Evolutionary conservation across 2,888 invertebrate species (phyloP), one percentile per base, ranked within the genome.

Genomic region (Drosophila paracracens): DNA sequence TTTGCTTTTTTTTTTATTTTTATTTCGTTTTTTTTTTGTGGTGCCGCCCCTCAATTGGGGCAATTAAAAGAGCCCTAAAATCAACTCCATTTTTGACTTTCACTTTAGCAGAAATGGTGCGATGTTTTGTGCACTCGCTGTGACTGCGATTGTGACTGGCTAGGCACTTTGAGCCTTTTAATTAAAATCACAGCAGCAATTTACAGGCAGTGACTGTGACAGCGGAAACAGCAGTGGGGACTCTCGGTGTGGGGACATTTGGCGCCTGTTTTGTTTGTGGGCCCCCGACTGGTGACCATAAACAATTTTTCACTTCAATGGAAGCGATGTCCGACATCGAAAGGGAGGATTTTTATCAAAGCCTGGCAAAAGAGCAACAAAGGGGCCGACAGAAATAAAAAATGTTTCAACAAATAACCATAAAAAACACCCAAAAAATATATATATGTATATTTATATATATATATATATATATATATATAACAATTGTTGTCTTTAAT

Each of bases 301-400:
- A 86, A 88, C 87, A 88, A 88, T 87, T 87, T 89, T 81, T 82
- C 89, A 88, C 80, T 82, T 82, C 74, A 88, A 76, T 77, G 43
- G 67, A 63, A 50, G 16, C 76, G 73, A 66, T 54, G 63, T 36
- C 68, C 76, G 53, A 73, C 88, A 88, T 60, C 75, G 61, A 85
- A 83, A 64, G 70, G 82, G 75, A 74, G 74, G 77, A 76, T 75
- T 69, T 69, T 76, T 64, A 68, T 67, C 68, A 74, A 68, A 67
- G 56, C 50, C 33, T 25, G 35, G 43, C 64, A 27, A 79, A 73
- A 69, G 64, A 29, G 64, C 3, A 18, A 6, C 35, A 52, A 38
- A 29, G 13, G 35, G 82, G 73, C 59, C 65, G 25, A 11, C 8
- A 35, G 25, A 50, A 54, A 31, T 59, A 50, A 4, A 48, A 48